Conservation (phyloP, 2,888 invertebrate species). For the Pammene aurita region DNA sequence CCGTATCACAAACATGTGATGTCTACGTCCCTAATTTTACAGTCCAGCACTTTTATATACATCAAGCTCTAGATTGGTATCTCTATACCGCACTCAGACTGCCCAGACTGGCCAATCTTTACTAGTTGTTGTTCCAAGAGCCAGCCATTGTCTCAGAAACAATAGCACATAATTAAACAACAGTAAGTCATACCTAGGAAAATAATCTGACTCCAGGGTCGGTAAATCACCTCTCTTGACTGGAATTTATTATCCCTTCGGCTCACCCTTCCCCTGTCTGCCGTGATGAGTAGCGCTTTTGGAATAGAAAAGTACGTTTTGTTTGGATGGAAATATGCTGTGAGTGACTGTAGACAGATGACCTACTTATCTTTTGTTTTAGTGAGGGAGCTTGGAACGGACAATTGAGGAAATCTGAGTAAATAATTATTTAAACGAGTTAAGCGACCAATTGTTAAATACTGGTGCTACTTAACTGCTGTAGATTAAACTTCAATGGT, state of each 20-base stretch:
- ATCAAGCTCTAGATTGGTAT: slow-evolving; percentile 1
- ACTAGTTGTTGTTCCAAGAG: slow-evolving; percentile 9
- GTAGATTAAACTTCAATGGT: no score
- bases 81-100: not conserved
- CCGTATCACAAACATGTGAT: not conserved
- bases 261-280: slow-evolving; percentile 54
- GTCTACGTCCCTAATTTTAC: not conserved
- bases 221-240: slow-evolving; percentile 46
- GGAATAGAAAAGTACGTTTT: slow-evolving; percentile 38
- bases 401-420: not conserved
- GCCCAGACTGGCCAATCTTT: slow-evolving; percentile 16
- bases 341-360: slow-evolving; percentile 33
- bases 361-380: slow-evolving; percentile 28
- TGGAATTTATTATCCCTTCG: slow-evolving; percentile 57
- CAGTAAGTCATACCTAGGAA: slow-evolving; percentile 36
- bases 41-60: slow-evolving; percentile 7
- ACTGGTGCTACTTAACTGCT: not conserved
- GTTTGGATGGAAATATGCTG: slow-evolving; percentile 32
- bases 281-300: slow-evolving; percentile 44
- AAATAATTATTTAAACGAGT: not conserved
- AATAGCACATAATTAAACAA: slow-evolving; percentile 31
- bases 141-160: slow-evolving; percentile 5
- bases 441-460: not conserved
- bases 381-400: not conserved
- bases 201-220: slow-evolving; percentile 40